phyloP scores from a whole-genome alignment of 2,113 vertebrate species.

The Herpetotheres cachinnans region DNA sequence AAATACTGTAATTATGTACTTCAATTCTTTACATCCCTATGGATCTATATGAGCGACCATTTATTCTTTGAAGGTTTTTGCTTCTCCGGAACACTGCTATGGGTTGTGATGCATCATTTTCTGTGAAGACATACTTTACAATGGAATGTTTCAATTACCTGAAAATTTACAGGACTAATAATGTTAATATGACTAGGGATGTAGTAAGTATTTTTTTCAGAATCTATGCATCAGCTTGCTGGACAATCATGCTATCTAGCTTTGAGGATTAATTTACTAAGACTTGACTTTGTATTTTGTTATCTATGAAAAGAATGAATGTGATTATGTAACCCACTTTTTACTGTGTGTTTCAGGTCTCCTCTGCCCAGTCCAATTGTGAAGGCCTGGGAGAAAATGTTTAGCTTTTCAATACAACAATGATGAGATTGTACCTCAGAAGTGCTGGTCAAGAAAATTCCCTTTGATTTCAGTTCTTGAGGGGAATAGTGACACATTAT shows the following conservation, averaged over 20 bases:
- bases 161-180: background rate
- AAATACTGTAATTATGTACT: background rate
- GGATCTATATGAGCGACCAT: background rate
- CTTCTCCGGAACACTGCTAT: background rate
- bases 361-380: background rate
- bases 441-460: background rate
- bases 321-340: background rate
- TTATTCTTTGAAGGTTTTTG: background rate
- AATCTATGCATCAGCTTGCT: background rate
- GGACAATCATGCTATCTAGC: background rate
- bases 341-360: background rate
- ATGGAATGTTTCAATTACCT: background rate
- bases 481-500: background rate
- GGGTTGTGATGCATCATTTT: background rate
- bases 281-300: background rate
- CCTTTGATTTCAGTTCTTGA: conserved; percentile 3
- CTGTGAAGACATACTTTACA: background rate
- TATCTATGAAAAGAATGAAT: background rate
- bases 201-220: background rate
- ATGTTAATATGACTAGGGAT: background rate
- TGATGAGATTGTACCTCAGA: background rate
- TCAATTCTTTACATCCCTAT: background rate
- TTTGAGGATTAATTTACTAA: background rate
- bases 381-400: background rate
- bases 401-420: background rate